Percentiles rank a stretch among this genome's conserved stretches.
These are phyloP conservation scores for Meta bourneti DNA, from an alignment of 2,888 invertebrate species.

Conservation along the genomic window DNA sequence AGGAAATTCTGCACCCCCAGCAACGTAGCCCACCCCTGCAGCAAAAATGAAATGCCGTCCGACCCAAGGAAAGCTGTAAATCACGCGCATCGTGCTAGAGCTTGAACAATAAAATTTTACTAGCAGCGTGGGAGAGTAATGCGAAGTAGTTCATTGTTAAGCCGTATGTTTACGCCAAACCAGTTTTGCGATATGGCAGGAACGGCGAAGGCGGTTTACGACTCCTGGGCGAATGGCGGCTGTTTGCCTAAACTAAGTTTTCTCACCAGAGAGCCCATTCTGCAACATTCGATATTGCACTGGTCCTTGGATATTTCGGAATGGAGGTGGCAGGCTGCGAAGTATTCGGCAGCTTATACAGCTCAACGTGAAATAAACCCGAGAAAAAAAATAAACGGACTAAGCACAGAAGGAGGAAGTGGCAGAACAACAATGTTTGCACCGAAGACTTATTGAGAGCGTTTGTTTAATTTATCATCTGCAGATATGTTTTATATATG, in stretches of 20 bases:
- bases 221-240: constrained; percentile 8
- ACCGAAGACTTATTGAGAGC: too few relatives aligned
- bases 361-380: too few relatives aligned
- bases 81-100: constrained; percentile 9
- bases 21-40: not conserved
- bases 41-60: too few relatives aligned
- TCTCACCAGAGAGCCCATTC: constrained; percentile 1
- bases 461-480: too few relatives aligned
- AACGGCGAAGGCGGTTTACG: constrained; percentile 13
- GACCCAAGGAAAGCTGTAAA: constrained; percentile 3
- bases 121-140: constrained; percentile 23
- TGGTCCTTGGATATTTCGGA: constrained; percentile 15
- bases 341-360: too few relatives aligned
- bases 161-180: constrained; percentile 31
- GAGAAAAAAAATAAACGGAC: too few relatives aligned
- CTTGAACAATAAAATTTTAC: constrained; percentile 43
- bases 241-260: constrained; percentile 44
- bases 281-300: constrained; percentile 1
- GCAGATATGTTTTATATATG: too few relatives aligned
- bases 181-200: constrained; percentile 6
- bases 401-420: too few relatives aligned
- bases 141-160: constrained; percentile 44
- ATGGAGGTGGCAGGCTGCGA: not conserved
- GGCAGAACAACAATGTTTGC: too few relatives aligned
- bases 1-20: not conserved